Evolutionary conservation across 2,888 invertebrate genomes (phyloP), one percentile per base, ranked within the genome.

Genomic region (Priocnemis perturbator): DNA sequence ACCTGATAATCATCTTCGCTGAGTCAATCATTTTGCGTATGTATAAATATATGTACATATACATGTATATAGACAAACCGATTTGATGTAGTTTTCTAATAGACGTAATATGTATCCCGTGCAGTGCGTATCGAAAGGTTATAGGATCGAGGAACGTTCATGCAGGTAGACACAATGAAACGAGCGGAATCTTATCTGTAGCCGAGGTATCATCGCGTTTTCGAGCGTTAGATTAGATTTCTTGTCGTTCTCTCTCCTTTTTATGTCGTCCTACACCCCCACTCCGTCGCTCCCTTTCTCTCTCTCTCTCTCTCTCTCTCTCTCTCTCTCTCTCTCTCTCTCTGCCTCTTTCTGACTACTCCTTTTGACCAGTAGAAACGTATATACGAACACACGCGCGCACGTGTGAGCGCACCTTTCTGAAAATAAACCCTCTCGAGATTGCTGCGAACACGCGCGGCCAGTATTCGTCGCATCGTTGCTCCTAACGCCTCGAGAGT

Each of bases 201-300:
- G 19, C 26, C 37, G 53, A 60, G 37, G 60, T 67, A 73, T 79
- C 77, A 77, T 79, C 75, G 77, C 73, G 58, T 71, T 69, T 65
- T 70, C 71, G 50, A 61, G 56, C 64, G 70, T 69, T 66, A 78
- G 79, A 79, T 79, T 79, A 79, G 79, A 79, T 79, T 79, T 76
- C 75, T 67, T 71, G 58, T 9, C 53, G 65, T 57, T 26, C 66
- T 26, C 60, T 60, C 26, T 9, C 37, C 47, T 47, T 14, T 44
- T 19, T 58, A 9, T 3, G 5, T n/a, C 55, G 20, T 26, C 21
- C 26, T n/a, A 3, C n/a, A n/a, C 23, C 3, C 37, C 30, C 56
- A 7, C 17, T 47, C 17, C n/a, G 3, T 3, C 15, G 3, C 9
- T 47, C 17, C 47, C 47, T 2, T 17, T 47, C 47, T 14, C 17